Percentiles rank a stretch among this genome's conserved stretches.
These are phyloP conservation scores for Samia ricini DNA, from an alignment of 1,140 invertebrate species.

Conservation along the genomic window DNA sequence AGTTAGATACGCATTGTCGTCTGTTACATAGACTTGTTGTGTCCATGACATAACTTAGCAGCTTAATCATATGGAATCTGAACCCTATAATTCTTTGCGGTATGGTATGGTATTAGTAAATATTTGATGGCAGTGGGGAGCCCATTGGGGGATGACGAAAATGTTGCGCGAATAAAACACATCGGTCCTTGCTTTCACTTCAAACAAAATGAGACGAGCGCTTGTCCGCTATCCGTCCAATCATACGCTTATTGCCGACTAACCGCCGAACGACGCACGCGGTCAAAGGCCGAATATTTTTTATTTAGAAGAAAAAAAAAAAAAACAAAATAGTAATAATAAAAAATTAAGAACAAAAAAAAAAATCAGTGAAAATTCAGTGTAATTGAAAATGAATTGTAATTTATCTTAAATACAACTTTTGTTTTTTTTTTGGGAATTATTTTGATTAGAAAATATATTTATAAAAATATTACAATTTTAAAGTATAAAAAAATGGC, in stretches of 20 bases:
- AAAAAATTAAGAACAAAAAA: constrained; percentile 25
- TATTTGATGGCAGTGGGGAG: constrained; percentile 30
- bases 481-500: constrained; percentile 25
- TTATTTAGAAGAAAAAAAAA: too few species aligned
- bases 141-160: constrained; percentile 64
- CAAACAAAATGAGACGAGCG: constrained; percentile 61
- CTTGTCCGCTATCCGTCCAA: constrained; percentile 41
- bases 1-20: background rate
- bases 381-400: constrained; percentile 2
- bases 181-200: constrained; percentile 69
- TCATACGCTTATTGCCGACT: constrained; percentile 43
- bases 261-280: constrained; percentile 50
- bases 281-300: constrained; percentile 22
- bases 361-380: background rate
- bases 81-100: background rate
- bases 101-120: background rate
- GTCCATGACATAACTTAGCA: background rate
- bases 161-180: constrained; percentile 67
- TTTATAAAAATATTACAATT: background rate
- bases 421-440: background rate
- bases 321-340: constrained; percentile 8
- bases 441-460: constrained; percentile 14
- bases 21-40: background rate
- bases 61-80: background rate
- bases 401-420: constrained; percentile 12